Conservation (phyloP, 1,140 invertebrate species). For the Maconellicoccus hirsutus region DNA sequence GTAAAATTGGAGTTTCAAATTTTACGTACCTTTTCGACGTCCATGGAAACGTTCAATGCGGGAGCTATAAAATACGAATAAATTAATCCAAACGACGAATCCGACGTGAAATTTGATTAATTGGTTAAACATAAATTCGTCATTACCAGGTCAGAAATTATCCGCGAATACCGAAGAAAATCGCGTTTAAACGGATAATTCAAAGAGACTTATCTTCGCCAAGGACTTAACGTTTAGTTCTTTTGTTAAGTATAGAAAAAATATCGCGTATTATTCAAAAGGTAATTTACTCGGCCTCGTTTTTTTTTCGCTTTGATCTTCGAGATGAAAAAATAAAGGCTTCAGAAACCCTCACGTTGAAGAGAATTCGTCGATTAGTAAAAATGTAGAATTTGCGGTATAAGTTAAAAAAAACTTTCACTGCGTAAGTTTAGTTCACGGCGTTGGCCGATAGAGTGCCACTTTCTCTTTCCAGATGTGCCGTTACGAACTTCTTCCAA, state of each 20-base stretch:
- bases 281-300: background rate
- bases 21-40: too few relatives aligned
- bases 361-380: background rate
- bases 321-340: background rate
- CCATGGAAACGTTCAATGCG: too few relatives aligned
- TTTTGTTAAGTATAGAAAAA: background rate
- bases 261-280: too few relatives aligned
- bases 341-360: background rate
- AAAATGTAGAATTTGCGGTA: background rate
- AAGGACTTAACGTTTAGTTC: background rate
- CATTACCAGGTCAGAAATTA: too few relatives aligned
- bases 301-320: background rate
- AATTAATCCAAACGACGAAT: too few relatives aligned
- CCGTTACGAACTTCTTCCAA: background rate
- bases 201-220: background rate
- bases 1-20: too few relatives aligned
- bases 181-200: background rate
- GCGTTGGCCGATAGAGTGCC: slow-evolving; percentile 1
- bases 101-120: too few relatives aligned
- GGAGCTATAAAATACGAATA: too few relatives aligned
- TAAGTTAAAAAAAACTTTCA: background rate
- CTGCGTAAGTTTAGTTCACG: background rate
- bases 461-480: slow-evolving; percentile 7
- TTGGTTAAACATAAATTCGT: too few relatives aligned
- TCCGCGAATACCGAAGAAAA: background rate